Evolutionary conservation across 2,113 vertebrate species (phyloP).

Genomic region (Dicerorhinus sumatrensis): DNA sequence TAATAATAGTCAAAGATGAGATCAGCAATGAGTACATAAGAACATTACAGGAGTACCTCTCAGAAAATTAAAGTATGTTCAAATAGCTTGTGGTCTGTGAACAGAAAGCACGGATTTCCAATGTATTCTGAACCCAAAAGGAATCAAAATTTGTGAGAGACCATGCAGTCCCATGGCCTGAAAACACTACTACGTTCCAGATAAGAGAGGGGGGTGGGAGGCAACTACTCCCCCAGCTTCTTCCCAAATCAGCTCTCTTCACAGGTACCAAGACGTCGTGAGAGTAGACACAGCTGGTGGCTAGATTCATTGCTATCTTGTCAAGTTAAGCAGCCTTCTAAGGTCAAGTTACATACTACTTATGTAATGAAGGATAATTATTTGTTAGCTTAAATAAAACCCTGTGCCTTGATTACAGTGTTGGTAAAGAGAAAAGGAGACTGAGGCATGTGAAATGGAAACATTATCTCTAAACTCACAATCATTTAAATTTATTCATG

Average conservation of each 20-base stretch:
- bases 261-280: background rate
- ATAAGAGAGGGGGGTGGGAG: background rate
- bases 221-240: background rate
- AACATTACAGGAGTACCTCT: background rate
- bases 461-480: slow-evolving; percentile 65
- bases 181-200: background rate
- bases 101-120: slow-evolving; percentile 19
- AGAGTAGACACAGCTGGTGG: background rate
- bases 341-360: slow-evolving; percentile 60
- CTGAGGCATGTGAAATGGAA: slow-evolving; percentile 57
- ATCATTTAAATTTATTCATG: slow-evolving; percentile 71
- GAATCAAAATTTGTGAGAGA: background rate
- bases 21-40: background rate
- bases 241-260: slow-evolving; percentile 2
- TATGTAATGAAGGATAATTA: slow-evolving; percentile 51
- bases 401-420: slow-evolving; percentile 58
- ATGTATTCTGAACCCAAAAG: background rate
- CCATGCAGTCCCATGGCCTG: background rate
- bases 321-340: background rate
- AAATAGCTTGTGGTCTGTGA: background rate
- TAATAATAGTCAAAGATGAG: background rate
- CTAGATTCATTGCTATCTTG: background rate
- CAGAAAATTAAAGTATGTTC: background rate
- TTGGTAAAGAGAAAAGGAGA: slow-evolving; percentile 52
- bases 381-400: slow-evolving; percentile 68